Conservation (phyloP, 2,888 invertebrate genomes). For the Corbicula japonica region DNA sequence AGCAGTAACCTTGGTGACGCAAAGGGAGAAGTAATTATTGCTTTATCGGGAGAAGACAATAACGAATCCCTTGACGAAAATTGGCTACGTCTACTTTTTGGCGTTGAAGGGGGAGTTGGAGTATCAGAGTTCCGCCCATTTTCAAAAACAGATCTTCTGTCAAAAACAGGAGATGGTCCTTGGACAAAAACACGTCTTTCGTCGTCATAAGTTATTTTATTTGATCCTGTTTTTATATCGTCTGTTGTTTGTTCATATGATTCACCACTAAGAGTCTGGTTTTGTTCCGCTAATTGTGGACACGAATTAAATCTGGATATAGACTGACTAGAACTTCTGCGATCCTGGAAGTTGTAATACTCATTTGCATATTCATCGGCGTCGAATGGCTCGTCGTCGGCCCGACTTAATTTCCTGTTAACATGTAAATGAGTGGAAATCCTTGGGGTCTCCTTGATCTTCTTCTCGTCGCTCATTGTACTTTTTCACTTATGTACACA, state of each 20-base stretch:
- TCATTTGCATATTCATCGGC: constrained; percentile 53
- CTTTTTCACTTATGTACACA: constrained; percentile 5
- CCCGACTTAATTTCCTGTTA: constrained; percentile 49
- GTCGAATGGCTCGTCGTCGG: constrained; percentile 51
- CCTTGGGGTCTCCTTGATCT: constrained; percentile 54
- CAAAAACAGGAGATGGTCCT: constrained; percentile 48
- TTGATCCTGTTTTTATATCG: constrained; percentile 57
- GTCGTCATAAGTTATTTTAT: too few relatives aligned
- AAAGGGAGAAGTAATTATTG: constrained; percentile 60
- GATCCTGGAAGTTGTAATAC: constrained; percentile 56
- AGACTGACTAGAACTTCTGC: constrained; percentile 70
- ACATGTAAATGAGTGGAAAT: constrained; percentile 56
- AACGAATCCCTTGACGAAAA: constrained; percentile 68
- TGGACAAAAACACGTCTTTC: constrained; percentile 44
- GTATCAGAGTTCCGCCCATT: constrained; percentile 71
- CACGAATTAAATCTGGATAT: constrained; percentile 69
- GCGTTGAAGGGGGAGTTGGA: constrained; percentile 79
- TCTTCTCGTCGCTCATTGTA: constrained; percentile 1
- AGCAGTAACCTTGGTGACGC: constrained; percentile 67
- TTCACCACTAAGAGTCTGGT: constrained; percentile 36
- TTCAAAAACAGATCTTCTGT: constrained; percentile 42
- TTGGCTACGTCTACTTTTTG: constrained; percentile 73
- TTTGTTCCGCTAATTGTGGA: constrained; percentile 66
- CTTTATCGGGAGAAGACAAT: constrained; percentile 57
- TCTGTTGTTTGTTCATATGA: constrained; percentile 66